Evolutionary conservation across 2,113 vertebrate species (phyloP).

Genomic region (Prionailurus viverrinus): DNA sequence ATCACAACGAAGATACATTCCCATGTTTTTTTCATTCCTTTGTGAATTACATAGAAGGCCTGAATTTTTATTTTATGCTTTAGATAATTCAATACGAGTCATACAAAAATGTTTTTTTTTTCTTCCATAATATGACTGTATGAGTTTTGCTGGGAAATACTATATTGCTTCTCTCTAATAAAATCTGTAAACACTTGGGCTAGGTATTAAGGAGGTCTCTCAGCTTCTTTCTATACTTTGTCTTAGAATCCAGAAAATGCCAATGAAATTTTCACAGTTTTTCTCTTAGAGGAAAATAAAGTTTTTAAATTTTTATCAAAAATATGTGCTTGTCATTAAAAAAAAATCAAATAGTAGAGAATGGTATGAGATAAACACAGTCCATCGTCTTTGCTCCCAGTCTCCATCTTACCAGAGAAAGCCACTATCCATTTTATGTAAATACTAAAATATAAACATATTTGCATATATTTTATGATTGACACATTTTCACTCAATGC

Average conservation of each 20-base stretch:
- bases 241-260: background rate
- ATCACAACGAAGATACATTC: constrained; percentile 13
- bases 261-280: background rate
- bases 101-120: background rate
- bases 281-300: background rate
- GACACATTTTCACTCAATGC: background rate
- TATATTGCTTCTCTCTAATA: constrained; percentile 44
- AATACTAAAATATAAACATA: background rate
- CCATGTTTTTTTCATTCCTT: constrained; percentile 39
- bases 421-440: background rate
- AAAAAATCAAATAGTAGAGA: background rate
- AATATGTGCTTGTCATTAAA: background rate
- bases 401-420: fast-evolving
- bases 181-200: constrained; percentile 48
- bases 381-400: background rate
- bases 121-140: background rate
- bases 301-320: background rate
- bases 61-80: constrained; percentile 58
- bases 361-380: background rate
- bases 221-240: background rate
- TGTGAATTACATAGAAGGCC: constrained; percentile 34
- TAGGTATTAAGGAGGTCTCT: background rate
- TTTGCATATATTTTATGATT: background rate
- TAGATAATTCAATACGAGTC: constrained; percentile 55
- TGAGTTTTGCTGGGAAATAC: constrained; percentile 54